Evolutionary conservation across 2,113 vertebrate genomes (phyloP).

Genomic region (Motacilla tschutschensis): DNA sequence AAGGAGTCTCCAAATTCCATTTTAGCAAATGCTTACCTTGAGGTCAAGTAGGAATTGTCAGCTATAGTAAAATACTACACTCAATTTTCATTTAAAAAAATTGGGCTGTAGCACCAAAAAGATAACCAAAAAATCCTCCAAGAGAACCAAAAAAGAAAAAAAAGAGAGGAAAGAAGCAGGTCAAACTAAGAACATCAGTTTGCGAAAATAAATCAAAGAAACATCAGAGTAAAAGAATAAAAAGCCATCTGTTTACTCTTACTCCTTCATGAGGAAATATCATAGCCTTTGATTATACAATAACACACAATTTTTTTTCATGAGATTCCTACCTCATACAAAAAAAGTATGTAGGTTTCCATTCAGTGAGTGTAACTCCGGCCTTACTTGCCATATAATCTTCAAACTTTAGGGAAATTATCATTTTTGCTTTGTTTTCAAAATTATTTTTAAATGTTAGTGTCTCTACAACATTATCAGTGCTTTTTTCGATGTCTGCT

Average conservation of each 20-base stretch:
- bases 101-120: background rate
- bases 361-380: background rate
- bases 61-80: background rate
- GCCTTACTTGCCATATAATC: background rate
- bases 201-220: background rate
- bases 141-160: background rate
- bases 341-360: accelerated
- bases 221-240: background rate
- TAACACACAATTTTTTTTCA: background rate
- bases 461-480: background rate
- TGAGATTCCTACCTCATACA: background rate
- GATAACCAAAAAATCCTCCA: background rate
- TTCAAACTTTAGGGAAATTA: background rate
- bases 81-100: background rate
- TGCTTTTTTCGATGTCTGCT: background rate
- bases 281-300: background rate
- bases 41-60: background rate
- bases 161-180: background rate
- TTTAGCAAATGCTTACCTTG: background rate
- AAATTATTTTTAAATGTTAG: background rate
- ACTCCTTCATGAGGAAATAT: background rate
- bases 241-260: background rate
- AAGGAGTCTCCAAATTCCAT: background rate
- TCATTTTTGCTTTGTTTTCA: background rate
- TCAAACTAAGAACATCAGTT: background rate